These are phyloP conservation scores for Diabrotica virgifera DNA, from an alignment of 1,140 invertebrate genomes.

Conservation along the genomic window DNA sequence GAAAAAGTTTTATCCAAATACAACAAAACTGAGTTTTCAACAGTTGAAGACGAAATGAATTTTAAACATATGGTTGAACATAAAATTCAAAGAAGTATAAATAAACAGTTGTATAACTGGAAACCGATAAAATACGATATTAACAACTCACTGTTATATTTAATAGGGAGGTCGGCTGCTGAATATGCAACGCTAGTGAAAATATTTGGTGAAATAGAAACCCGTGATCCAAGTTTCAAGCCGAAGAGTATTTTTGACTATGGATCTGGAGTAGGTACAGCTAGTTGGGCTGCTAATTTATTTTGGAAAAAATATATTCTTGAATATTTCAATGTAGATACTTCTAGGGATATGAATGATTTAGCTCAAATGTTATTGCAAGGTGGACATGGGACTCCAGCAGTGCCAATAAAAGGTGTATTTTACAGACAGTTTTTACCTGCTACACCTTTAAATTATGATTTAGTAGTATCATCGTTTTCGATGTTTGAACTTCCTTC, in stretches of 20 bases:
- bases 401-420: conserved; percentile 57
- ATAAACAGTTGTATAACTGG: conserved; percentile 66
- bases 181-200: conserved; percentile 72
- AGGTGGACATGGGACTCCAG: conserved; percentile 59
- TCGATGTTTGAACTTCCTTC: conserved; percentile 77
- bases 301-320: conserved; percentile 68
- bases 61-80: conserved; percentile 35
- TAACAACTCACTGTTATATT: conserved; percentile 64
- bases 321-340: conserved; percentile 82
- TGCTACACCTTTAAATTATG: conserved; percentile 63
- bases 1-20: conserved; percentile 49
- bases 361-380: conserved; percentile 68
- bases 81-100: conserved; percentile 51
- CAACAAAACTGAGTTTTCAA: conserved; percentile 52
- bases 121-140: conserved; percentile 66
- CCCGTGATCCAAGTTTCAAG: conserved; percentile 62
- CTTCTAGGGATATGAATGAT: conserved; percentile 76
- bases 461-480: conserved; percentile 78
- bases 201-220: conserved; percentile 73
- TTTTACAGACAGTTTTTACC: conserved; percentile 82
- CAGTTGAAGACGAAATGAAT: conserved; percentile 51
- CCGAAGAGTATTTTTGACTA: conserved; percentile 83
- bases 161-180: conserved; percentile 62
- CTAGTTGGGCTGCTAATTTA: conserved; percentile 73
- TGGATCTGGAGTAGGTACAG: conserved; percentile 84